Conservation (phyloP, 2,888 invertebrate species). For the Chironomus tentans region DNA sequence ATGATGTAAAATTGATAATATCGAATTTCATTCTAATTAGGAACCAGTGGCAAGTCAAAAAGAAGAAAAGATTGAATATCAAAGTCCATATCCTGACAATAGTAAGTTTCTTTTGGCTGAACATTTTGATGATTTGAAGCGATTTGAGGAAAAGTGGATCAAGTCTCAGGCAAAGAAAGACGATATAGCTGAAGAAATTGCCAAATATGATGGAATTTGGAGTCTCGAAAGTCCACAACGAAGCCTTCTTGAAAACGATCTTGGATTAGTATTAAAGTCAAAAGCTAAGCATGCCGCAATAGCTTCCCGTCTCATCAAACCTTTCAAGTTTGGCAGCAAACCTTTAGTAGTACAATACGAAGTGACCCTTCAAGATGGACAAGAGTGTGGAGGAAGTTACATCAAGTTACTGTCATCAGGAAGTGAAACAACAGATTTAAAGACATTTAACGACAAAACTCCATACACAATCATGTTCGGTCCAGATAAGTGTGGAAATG, state of each 20-base stretch:
- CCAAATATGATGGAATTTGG: conserved; percentile 89
- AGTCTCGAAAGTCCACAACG: conserved; percentile 64
- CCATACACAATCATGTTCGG: conserved; percentile 99
- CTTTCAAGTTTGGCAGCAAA: conserved; percentile 74
- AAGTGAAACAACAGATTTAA: conserved; percentile 59
- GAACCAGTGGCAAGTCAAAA: background rate
- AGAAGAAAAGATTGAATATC: conserved; percentile 46
- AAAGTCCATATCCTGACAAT: conserved; percentile 57
- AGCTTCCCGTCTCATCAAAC: conserved; percentile 62
- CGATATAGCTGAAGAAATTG: conserved; percentile 73
- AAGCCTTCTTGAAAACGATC: conserved; percentile 71
- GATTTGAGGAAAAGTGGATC: conserved; percentile 73
- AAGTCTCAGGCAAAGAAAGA: conserved; percentile 88
- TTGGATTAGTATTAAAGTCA: conserved; percentile 80
- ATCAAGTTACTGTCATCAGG: conserved; percentile 80
- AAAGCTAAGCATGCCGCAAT: conserved; percentile 97
- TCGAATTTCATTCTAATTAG: background rate
- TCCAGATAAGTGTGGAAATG: conserved; percentile 97
- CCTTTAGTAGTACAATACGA: conserved; percentile 90
- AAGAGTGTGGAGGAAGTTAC: conserved; percentile 98
- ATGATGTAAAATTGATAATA: background rate
- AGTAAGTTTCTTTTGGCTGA: conserved; percentile 67
- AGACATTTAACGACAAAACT: conserved; percentile 87
- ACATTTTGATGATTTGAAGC: conserved; percentile 69
- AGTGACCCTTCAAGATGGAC: conserved; percentile 88